Conservation (phyloP, 1,140 invertebrate genomes). For the Matsumurasca onukii region DNA sequence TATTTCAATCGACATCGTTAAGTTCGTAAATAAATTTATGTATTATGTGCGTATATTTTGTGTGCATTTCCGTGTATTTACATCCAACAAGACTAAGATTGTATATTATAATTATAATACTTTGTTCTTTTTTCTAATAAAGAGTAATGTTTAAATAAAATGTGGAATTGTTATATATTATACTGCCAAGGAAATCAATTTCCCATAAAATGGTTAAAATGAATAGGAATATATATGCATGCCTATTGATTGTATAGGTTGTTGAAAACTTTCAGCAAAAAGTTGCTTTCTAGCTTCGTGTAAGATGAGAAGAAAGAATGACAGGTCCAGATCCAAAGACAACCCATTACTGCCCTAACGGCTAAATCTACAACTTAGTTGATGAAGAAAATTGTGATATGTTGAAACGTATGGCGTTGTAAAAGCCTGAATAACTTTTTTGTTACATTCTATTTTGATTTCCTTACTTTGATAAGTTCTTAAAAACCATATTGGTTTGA, state of each 20-base stretch:
- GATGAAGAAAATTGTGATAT: conserved; percentile 19
- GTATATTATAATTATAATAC: conserved; percentile 12
- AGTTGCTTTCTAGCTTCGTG: no score
- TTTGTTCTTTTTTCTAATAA: conserved; percentile 22
- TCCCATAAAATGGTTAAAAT: no score
- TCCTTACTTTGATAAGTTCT: not conserved
- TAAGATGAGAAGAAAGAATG: no score
- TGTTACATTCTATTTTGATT: conserved; percentile 16
- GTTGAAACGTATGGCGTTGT: conserved; percentile 4
- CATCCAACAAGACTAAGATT: conserved; percentile 2
- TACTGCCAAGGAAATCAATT: not conserved
- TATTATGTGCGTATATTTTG: conserved; percentile 19
- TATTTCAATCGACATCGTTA: conserved; percentile 1
- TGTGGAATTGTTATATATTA: not conserved
- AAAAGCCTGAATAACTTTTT: not conserved
- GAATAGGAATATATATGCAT: no score
- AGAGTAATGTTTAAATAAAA: conserved; percentile 20
- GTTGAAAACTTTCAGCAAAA: no score
- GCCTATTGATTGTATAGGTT: no score
- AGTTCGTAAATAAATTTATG: conserved; percentile 18
- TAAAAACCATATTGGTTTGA: no score
- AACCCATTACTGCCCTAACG: no score
- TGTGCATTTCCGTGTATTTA: conserved; percentile 25
- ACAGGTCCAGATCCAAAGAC: no score
- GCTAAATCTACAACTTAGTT: no score